phyloP scores from a whole-genome alignment of 1,140 invertebrate genomes.

The Megalopta genalis region DNA sequence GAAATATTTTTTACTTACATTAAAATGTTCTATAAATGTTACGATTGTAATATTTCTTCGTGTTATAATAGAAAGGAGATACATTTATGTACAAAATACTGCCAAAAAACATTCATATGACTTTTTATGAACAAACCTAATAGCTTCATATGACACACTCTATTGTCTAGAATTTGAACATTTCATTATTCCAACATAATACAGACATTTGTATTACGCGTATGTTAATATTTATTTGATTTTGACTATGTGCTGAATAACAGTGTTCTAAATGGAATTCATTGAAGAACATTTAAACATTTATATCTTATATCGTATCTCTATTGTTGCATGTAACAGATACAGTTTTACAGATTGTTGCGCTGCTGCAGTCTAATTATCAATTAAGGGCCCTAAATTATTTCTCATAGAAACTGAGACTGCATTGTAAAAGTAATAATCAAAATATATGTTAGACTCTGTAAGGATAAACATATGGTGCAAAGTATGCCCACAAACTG shows the following conservation, averaged over 20 bases:
- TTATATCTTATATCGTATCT: conserved; percentile 38
- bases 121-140: conserved; percentile 26
- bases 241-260: conserved; percentile 33
- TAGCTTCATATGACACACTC: conserved; percentile 39
- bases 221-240: conserved; percentile 57
- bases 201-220: conserved; percentile 34
- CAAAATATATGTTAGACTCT: conserved; percentile 55
- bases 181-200: conserved; percentile 35
- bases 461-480: conserved; percentile 52
- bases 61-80: conserved; percentile 33
- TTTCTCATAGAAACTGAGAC: conserved; percentile 44
- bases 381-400: conserved; percentile 45
- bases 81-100: conserved; percentile 57
- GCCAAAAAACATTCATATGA: conserved; percentile 24
- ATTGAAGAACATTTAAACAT: conserved; percentile 28
- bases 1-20: conserved; percentile 46
- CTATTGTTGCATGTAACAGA: conserved; percentile 42
- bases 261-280: conserved; percentile 44
- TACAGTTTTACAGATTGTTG: conserved; percentile 50
- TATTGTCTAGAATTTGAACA: conserved; percentile 61
- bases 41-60: conserved; percentile 48
- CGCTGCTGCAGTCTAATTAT: conserved; percentile 40
- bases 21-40: conserved; percentile 31
- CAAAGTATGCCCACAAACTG: conserved; percentile 47
- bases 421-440: conserved; percentile 54